Evolutionary conservation across 2,888 invertebrate species (phyloP).

Genomic region (Microctonus brassicae): DNA sequence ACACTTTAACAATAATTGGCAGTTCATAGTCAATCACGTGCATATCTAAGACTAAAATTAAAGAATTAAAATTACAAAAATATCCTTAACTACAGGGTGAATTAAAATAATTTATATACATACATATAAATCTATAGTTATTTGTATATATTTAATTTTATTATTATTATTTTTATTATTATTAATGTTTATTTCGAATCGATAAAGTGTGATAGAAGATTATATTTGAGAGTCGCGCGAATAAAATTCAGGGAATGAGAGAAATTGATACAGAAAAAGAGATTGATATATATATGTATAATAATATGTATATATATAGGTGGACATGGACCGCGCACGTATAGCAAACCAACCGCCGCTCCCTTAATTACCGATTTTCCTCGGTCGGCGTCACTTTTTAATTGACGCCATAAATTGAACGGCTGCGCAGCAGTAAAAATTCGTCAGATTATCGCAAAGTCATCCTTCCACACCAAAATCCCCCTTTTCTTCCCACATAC

Average conservation of each 20-base stretch:
- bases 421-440: conserved; percentile 55
- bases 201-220: no score
- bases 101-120: background rate
- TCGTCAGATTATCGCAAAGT: conserved; percentile 55
- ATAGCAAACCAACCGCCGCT: conserved; percentile 44
- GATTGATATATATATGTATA: no score
- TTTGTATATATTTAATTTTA: no score
- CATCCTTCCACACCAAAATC: conserved; percentile 55
- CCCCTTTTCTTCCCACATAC: conserved; percentile 26
- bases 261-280: conserved; percentile 15
- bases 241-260: conserved; percentile 8
- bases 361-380: conserved; percentile 69
- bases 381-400: conserved; percentile 69
- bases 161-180: no score
- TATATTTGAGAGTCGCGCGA: background rate
- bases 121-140: no score
- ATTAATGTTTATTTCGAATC: no score
- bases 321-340: conserved; percentile 16
- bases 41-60: background rate
- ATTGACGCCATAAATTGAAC: conserved; percentile 68
- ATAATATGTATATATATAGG: background rate
- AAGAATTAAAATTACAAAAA: background rate
- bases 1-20: conserved; percentile 39
- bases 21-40: no score
- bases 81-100: background rate